Base-by-base conservation (phyloP, 2,797 vertebrate species). In the Argentina silus region DNA sequence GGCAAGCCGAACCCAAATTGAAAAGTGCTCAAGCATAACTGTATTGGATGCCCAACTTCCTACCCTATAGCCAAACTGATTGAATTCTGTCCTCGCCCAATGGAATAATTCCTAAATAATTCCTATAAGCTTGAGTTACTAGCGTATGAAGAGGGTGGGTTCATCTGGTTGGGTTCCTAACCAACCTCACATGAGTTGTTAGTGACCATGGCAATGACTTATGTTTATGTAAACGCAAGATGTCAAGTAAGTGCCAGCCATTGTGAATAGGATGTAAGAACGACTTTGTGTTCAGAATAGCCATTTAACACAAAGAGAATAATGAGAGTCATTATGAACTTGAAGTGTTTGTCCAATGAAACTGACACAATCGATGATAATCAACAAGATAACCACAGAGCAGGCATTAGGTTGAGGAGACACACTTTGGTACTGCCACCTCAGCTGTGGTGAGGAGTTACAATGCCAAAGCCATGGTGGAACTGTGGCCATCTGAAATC, bases 11-110 rank as follows among this genome's bases (percentile, higher is more conserved):
- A 78, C 80, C 74, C 85, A 93, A 93, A 92, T 92, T 92, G 91
- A 92, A 92, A 93, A 88, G 90, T 89, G 88, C 85, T 89, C 86
- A 91, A 90, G 91, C 92, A 86, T 85, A 91, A 86, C 92, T 86
- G 89, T 90, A 86, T 88, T 82, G 79, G 89, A 92, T 88, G 88
- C 86, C 87, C 83, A 62, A 84, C 81, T 91, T 89, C 88, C 69
- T 50, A 19, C 91, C 84, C 80, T 82, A 77, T 78, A 85, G 86
- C 80, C 80, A 78, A 14, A 85, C 79, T 88, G 91, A 92, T 86
- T 91, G 87, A 90, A 92, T 89, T 89, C 88, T 84, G 83, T 81
- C 87, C 89, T 91, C 78, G 67, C 82, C 84, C 83, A 85, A 53
- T 79, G 74, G 80, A 90, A 82, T 75, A 89, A 90, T 88, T 85